Base-by-base conservation (phyloP, 2,113 vertebrate genomes). In the Silurus meridionalis region DNA sequence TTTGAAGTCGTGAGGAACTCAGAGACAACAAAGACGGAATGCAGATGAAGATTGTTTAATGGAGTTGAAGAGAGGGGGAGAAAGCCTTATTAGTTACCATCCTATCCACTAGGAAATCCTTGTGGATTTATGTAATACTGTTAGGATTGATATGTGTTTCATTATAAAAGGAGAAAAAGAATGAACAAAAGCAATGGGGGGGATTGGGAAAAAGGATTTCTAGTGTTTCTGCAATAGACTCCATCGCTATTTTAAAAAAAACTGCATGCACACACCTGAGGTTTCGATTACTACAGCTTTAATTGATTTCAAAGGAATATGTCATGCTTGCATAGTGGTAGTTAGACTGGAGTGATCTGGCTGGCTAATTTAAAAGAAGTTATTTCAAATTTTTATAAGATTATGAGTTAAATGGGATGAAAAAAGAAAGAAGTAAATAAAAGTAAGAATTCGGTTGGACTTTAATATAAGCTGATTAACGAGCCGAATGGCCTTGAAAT, bases 21-120 rank as follows among this genome's bases (percentile, higher is more conserved):
- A 17, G 46, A 52, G 37, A 53, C 60, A n/a, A 81, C 21, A 72
- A 75, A 72, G 72, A 63, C 23, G 13, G 64, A 15, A 74, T 75
- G 66, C 58, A 60, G 84, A 83, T 67, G 60, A 81, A 55, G 50
- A 67, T 60, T 74, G 48, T 61, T 86, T 84, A 61, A 72, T 52
- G 80, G 52, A 63, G 63, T 82, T 67, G 60, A 14, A 53, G 78
- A 83, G 23, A 60, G 23, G 63, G 87, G 61, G 79, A 66, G 80
- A 75, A 85, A 69, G 77, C 69, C 60, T 46, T 81, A 53, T 86
- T 84, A 66, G 58, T 21, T 52, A 69, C 8, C 23, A n/a, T 58
- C 82, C 85, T 25, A 52, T 88, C 85, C 5, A 46, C 61, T 79
- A 87, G 85, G 86, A 48, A 23, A 71, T 67, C 71, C 82, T 80